Conservation (phyloP, 2,797 vertebrate species). For the Spinibarbus caldwelli region DNA sequence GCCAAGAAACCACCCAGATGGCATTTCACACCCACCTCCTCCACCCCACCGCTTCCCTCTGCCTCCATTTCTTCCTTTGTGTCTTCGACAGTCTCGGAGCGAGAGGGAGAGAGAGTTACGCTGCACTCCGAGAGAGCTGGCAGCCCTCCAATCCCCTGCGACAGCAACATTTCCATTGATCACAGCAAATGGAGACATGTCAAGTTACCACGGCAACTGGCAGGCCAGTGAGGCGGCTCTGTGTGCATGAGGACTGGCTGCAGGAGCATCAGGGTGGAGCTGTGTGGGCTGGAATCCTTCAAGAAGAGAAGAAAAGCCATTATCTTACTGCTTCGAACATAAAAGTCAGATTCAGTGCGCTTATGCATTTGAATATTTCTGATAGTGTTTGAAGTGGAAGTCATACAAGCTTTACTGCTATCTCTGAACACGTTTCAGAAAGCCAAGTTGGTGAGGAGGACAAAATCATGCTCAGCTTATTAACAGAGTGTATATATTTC, state of each 20-base stretch:
- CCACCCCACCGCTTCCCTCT: neutral
- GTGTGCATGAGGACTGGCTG: conserved; percentile 26
- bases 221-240: conserved; percentile 45
- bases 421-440: neutral
- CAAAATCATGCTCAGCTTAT: neutral
- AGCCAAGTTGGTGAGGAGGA: no score
- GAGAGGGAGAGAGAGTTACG: conserved; percentile 6
- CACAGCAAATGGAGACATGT: conserved; percentile 66
- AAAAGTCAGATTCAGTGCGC: neutral
- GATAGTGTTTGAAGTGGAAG: neutral
- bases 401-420: neutral
- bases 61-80: conserved; percentile 28
- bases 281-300: conserved; percentile 13
- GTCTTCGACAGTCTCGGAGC: conserved; percentile 1
- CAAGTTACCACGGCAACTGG: conserved; percentile 67
- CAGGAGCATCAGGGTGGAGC: conserved; percentile 28
- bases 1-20: conserved; percentile 23
- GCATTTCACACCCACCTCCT: conserved; percentile 19
- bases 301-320: neutral
- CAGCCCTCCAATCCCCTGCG: conserved; percentile 52
- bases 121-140: conserved; percentile 43
- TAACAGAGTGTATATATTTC: neutral
- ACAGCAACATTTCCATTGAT: conserved; percentile 64
- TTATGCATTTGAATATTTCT: neutral
- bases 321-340: neutral